Percentiles rank a stretch among this genome's conserved stretches.
Evolutionary conservation across 1,140 invertebrate species (phyloP).

Genomic region (Globodera ellingtonae): DNA sequence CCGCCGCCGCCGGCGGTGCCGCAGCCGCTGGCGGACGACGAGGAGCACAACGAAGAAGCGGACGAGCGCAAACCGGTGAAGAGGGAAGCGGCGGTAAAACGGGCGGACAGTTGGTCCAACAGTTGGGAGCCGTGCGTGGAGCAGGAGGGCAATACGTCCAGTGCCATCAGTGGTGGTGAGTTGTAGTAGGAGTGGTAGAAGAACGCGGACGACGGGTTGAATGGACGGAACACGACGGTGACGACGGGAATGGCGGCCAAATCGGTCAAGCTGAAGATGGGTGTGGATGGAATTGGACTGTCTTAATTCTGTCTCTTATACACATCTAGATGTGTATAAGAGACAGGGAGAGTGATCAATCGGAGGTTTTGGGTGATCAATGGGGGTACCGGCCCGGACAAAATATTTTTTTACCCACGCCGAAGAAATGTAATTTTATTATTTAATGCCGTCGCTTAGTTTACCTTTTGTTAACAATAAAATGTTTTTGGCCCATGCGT

Average conservation of each 20-base stretch:
- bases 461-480: too few relatives aligned
- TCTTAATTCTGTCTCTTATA: too few relatives aligned
- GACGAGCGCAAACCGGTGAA: not conserved
- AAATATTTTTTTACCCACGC: too few relatives aligned
- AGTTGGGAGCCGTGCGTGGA: not conserved
- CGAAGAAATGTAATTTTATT: too few relatives aligned
- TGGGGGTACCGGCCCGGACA: too few relatives aligned
- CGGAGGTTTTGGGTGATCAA: too few relatives aligned
- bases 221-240: not conserved
- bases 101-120: not conserved
- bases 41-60: not conserved
- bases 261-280: not conserved
- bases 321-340: too few relatives aligned
- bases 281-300: not conserved
- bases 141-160: constrained; percentile 14
- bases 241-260: not conserved
- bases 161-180: not conserved
- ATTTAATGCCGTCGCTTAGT: too few relatives aligned
- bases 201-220: not conserved
- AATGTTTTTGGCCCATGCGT: too few relatives aligned
- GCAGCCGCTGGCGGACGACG: not conserved
- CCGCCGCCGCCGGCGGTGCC: not conserved
- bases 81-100: not conserved
- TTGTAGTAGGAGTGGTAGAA: not conserved
- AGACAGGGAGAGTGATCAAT: too few relatives aligned